Conservation (phyloP, 92 coral and sea anemone genomes). For the Palythoa heliodiscus region DNA sequence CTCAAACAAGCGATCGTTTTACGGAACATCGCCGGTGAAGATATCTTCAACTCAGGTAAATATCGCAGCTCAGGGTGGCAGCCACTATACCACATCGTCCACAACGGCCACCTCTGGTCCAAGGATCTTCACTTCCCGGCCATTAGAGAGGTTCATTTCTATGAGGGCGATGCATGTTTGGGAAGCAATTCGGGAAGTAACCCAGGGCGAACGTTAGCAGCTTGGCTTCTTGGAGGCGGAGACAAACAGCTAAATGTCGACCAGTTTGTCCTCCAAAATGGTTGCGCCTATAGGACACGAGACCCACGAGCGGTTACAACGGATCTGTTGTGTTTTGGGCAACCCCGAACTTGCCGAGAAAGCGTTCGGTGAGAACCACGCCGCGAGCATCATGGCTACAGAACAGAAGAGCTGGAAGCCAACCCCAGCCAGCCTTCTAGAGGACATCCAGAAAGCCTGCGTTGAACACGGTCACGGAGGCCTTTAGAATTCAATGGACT, state of each 20-base stretch:
- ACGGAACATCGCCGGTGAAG: not conserved
- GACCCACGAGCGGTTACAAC: not conserved
- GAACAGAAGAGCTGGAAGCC: not conserved
- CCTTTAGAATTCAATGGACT: too few species aligned
- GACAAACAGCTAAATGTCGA: not conserved
- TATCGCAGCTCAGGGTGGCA: not conserved
- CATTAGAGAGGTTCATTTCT: not conserved
- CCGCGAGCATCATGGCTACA: not conserved
- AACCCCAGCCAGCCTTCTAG: too few species aligned
- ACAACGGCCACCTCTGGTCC: not conserved
- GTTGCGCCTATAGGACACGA: constrained; percentile 9
- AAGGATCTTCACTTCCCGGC: not conserved
- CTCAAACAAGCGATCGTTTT: constrained; percentile 29
- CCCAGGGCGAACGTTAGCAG: not conserved
- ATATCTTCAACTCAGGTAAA: not conserved
- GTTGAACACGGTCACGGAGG: too few species aligned
- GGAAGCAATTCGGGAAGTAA: constrained; percentile 6
- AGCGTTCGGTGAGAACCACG: too few species aligned
- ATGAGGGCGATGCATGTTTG: constrained; percentile 27
- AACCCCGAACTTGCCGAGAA: too few species aligned
- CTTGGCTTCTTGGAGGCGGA: constrained; percentile 18
- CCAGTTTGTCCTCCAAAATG: constrained; percentile 37
- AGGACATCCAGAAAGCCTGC: too few species aligned
- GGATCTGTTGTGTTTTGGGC: not conserved
- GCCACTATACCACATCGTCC: not conserved